Evolutionary conservation across 2,113 vertebrate genomes (phyloP).

Genomic region (Paracanthobrama guichenoti): DNA sequence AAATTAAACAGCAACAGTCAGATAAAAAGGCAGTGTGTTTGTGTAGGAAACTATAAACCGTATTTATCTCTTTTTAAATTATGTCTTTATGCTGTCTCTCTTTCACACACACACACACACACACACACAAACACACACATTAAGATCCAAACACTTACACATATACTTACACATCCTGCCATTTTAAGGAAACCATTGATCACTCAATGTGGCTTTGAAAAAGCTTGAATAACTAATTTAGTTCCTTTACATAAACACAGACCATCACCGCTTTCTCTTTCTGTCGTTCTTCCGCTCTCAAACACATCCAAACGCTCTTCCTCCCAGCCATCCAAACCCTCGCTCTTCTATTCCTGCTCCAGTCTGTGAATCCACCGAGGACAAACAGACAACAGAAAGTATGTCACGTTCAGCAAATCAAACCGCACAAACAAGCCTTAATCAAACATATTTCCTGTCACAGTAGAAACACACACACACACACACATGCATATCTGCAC

Average conservation of each 20-base stretch:
- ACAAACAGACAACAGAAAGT: slow-evolving; percentile 63
- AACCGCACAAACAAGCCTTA: slow-evolving; percentile 38
- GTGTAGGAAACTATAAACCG: neutral
- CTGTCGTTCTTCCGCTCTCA: slow-evolving; percentile 20
- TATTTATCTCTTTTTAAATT: slow-evolving; percentile 19
- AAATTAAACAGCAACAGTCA: neutral
- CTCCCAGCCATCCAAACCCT: slow-evolving; percentile 46
- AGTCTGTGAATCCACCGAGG: slow-evolving; percentile 52
- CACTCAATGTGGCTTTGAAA: slow-evolving; percentile 13
- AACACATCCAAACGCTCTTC: slow-evolving; percentile 49
- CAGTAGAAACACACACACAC: slow-evolving; percentile 51
- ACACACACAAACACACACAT: neutral
- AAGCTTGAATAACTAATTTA: slow-evolving; percentile 26
- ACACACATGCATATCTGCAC: slow-evolving; percentile 42
- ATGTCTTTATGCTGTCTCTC: neutral
- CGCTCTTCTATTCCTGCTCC: slow-evolving; percentile 45
- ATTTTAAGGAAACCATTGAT: neutral
- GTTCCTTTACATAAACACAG: slow-evolving; percentile 36
- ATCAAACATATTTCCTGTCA: slow-evolving; percentile 52
- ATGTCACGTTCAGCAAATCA: slow-evolving; percentile 55
- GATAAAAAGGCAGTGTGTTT: neutral
- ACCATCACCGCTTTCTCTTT: slow-evolving; percentile 24
- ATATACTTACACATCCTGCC: neutral
- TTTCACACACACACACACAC: neutral
- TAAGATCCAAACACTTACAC: neutral